Evolutionary conservation across 2,797 vertebrate genomes (phyloP), one percentile per base, ranked within the genome.

Genomic region (Distichodus sexfasciatus): DNA sequence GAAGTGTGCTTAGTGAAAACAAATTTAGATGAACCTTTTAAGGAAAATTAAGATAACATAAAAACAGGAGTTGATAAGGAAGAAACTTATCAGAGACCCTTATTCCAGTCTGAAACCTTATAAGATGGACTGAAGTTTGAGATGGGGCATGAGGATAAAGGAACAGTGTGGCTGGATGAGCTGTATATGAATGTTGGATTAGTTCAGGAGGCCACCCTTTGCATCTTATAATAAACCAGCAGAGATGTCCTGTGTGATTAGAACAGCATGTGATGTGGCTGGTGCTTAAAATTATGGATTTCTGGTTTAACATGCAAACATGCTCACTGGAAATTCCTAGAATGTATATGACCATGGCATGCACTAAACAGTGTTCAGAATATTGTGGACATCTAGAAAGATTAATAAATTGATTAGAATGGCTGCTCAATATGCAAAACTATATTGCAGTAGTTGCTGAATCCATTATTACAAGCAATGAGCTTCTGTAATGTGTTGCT

Each of bases 81-180:
- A 50, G 28, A 51, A 55, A 31, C 35, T 48, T 23, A 61, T 51
- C 15, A 11, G 69, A 51, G 72, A 65, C 81, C 82, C 2, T 74
- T 40, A 63, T 81, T 80, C 72, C 12, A 78, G 76, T 81, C 68
- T 61, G 80, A 83, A 55, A 76, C 80, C 35, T 82, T 78, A 40
- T 79, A 81, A 0, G 85, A 88, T 51, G 89, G 90, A 63, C 70
- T 87, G 82, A 89, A 88, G 75, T 89, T 87, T 81, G 88, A 90
- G 80, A 69, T 3, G 19, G 89, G 88, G 74, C 87, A 89, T 54
- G 89, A 91, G 68, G 89, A 90, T 62, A 79, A 86, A 2, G 87
- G 88, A 68, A 90, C 86, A 64, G 76, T 88, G 68, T 87, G 87
- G 90, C 75, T 84, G 64, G 79, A 84, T 38, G 87, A 89, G 76